A percentile compares a stretch with the other conserved stretches of the same genome.
These are phyloP conservation scores for Glaucomys volans DNA, from an alignment of 2,113 vertebrate species.

Conservation along the genomic window DNA sequence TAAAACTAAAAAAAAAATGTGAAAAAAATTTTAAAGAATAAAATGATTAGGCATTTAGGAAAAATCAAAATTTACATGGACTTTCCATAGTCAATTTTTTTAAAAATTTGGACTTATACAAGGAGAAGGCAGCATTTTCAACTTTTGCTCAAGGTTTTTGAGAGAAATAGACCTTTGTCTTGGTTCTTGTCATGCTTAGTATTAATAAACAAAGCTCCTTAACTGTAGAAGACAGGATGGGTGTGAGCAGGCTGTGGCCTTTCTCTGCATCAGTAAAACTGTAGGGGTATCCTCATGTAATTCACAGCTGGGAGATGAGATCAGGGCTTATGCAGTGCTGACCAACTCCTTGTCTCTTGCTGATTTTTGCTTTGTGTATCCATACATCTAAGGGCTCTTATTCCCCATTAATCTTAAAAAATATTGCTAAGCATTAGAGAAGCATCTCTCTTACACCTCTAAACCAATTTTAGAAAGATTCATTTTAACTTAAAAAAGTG, in stretches of 20 bases:
- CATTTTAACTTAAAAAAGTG: slow-evolving; percentile 11
- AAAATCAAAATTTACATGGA: not conserved
- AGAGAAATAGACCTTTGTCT: not conserved
- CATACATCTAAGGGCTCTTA: not conserved
- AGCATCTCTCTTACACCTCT: not conserved
- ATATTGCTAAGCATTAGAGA: not conserved
- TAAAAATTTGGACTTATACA: not conserved
- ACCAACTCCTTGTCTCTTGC: not conserved
- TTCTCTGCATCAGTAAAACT: not conserved
- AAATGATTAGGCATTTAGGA: not conserved
- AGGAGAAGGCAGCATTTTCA: not conserved
- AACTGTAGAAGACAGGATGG: not conserved
- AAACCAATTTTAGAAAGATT: not conserved
- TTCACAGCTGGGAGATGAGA: not conserved
- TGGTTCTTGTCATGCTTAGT: not conserved
- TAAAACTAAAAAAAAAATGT: not conserved
- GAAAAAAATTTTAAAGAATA: not conserved
- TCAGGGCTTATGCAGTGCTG: not conserved
- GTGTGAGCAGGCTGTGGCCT: not conserved
- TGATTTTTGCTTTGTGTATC: not conserved
- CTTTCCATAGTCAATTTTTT: not conserved
- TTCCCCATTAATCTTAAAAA: not conserved
- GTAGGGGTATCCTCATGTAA: not conserved
- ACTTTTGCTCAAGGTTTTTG: not conserved
- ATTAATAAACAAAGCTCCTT: not conserved